phyloP scores from a whole-genome alignment of 2,113 vertebrate species.

The Vulpes lagopus region DNA sequence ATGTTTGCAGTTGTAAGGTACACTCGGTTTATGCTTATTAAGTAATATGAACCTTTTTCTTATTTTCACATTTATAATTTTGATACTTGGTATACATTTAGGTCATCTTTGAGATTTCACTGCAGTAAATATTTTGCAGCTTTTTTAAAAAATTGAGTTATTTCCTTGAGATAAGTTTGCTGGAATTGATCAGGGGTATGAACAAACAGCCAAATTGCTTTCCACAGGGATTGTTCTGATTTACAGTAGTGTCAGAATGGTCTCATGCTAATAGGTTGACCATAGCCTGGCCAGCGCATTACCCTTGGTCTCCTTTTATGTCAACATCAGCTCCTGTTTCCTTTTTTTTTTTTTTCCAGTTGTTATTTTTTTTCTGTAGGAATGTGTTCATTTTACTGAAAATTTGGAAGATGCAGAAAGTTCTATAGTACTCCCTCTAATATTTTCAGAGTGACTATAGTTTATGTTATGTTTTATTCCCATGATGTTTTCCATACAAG shows the following conservation, averaged over 20 bases:
- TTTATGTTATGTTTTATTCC: neutral
- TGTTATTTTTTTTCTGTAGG: neutral
- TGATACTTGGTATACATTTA: neutral
- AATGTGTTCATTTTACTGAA: neutral
- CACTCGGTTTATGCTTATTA: neutral
- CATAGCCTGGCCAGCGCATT: neutral
- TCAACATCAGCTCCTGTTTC: neutral
- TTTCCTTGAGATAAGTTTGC: constrained; percentile 17
- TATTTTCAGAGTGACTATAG: neutral
- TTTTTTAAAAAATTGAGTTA: neutral
- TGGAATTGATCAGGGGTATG: neutral
- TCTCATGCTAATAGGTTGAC: neutral
- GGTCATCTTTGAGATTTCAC: neutral
- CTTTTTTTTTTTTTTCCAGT: neutral
- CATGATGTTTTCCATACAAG: neutral
- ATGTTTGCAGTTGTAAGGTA: neutral
- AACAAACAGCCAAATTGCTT: neutral
- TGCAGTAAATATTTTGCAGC: neutral
- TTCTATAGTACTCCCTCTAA: neutral
- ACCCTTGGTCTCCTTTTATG: neutral
- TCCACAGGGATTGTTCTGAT: neutral
- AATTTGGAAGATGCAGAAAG: constrained; percentile 17
- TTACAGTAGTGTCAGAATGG: neutral
- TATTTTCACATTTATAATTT: neutral
- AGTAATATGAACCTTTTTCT: neutral